phyloP scores from a whole-genome alignment of 2,113 vertebrate species.

The Myxocyprinus asiaticus region DNA sequence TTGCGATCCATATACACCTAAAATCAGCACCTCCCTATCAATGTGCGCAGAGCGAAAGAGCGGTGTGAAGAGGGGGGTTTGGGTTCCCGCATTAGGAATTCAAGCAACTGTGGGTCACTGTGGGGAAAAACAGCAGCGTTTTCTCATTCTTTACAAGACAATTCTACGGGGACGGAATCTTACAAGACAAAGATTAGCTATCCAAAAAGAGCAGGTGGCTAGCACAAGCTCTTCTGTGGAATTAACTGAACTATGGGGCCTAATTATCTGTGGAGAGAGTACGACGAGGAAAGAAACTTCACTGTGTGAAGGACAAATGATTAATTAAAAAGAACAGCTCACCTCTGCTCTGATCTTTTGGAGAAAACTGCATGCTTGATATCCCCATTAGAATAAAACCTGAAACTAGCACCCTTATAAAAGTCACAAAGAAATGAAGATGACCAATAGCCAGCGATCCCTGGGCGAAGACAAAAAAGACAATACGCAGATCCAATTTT shows the following conservation, averaged over 20 bases:
- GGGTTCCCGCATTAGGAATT: slow-evolving; percentile 46
- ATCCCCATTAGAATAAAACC: slow-evolving; percentile 58
- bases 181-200: slow-evolving; percentile 77
- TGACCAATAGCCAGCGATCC: slow-evolving; percentile 25
- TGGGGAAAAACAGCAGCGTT: slow-evolving; percentile 60
- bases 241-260: slow-evolving; percentile 71
- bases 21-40: slow-evolving; percentile 66
- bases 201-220: slow-evolving; percentile 72
- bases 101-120: slow-evolving; percentile 40
- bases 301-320: slow-evolving; percentile 77
- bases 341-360: slow-evolving; percentile 69
- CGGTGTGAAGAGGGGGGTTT: background rate
- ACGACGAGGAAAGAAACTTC: slow-evolving; percentile 63
- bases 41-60: slow-evolving; percentile 25
- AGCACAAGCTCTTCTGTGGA: slow-evolving; percentile 57
- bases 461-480: too few species aligned
- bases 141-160: slow-evolving; percentile 69
- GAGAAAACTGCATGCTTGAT: slow-evolving; percentile 62
- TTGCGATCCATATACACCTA: slow-evolving; percentile 71
- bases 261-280: slow-evolving; percentile 73
- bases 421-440: slow-evolving; percentile 36
- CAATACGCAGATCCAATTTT: background rate
- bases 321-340: slow-evolving; percentile 79
- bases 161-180: slow-evolving; percentile 69
- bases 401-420: slow-evolving; percentile 64